A percentile compares a stretch with the other conserved stretches of the same genome.
Conservation (phyloP, 2,113 vertebrate genomes). For the Sciurus niger region DNA sequence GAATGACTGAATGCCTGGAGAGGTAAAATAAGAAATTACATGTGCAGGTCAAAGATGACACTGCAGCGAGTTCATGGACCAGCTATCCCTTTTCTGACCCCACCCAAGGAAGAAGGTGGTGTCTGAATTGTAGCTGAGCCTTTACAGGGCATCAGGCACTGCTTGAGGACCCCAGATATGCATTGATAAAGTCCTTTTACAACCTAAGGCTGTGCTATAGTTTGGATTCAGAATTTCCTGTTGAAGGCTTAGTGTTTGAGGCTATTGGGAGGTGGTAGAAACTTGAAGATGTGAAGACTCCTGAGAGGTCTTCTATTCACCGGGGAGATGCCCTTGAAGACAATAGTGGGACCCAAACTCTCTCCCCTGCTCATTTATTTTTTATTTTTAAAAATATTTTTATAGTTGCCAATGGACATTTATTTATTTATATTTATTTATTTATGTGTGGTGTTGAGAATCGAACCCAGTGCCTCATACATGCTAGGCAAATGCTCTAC, state of each 20-base stretch:
- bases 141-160: not conserved
- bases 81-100: not conserved
- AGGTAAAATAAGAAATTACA: not conserved
- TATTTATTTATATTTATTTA: no score
- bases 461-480: no score
- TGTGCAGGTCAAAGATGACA: not conserved
- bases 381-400: no score
- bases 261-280: no score
- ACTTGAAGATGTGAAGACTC: no score
- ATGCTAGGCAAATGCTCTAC: no score
- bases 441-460: no score
- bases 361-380: no score
- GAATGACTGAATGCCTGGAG: not conserved
- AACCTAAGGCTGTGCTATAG: no score
- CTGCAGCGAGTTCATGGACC: accelerated
- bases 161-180: not conserved
- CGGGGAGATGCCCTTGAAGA: no score
- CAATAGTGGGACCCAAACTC: no score
- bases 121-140: not conserved
- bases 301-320: not conserved
- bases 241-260: not conserved
- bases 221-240: not conserved
- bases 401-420: no score
- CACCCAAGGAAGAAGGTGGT: not conserved
- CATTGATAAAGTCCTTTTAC: not conserved